Evolutionary conservation across 1,140 invertebrate species (phyloP), one percentile per base, ranked within the genome.

Genomic region (Drosophila athabasca): DNA sequence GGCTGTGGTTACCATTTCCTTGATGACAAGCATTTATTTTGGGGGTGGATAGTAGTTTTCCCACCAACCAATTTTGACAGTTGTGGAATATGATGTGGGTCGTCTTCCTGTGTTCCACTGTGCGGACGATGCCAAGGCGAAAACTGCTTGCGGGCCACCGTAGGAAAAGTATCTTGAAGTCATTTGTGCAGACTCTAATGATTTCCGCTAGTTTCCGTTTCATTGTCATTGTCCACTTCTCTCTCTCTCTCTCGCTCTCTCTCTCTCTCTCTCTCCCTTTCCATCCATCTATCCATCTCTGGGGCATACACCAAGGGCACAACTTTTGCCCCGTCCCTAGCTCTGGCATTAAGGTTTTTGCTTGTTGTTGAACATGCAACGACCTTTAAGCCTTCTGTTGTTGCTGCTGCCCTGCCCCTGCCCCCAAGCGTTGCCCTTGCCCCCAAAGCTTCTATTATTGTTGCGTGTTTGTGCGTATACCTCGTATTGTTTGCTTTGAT

Each of bases 121-220:
- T 69, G 64, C 64, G 19, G 39, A 31, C 64, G 19, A 29, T 24
- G 6, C 11, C 4, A 52, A 29, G 51, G 24, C 62, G 55, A 55
- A 55, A 68, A 75, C 60, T 64, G 77, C 68, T 81, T 45, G 48
- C 11, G 57, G 65, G 77, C 70, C 26, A 76, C 58, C 69, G 39
- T 50, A 70, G 78, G 51, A 81, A 77, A 68, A 75, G 75, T 81
- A 68, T 69, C 75, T 87, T 78, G 66, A 62, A 88, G 83, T 88
- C 83, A 84, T 84, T 84, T 84, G 81, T 84, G 81, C 77, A 72
- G 83, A 81, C 75, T 88, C 83, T 88, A 88, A 88, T 88, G 83
- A 88, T 88, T 88, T 88, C 83, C 83, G 83, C 65, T 83, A 88
- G 79, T 79, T 88, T 88, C 83, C 84, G 83, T 87, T 69, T 70